Evolutionary conservation across 2,888 invertebrate genomes (phyloP).

Genomic region (Philereme transversata): DNA sequence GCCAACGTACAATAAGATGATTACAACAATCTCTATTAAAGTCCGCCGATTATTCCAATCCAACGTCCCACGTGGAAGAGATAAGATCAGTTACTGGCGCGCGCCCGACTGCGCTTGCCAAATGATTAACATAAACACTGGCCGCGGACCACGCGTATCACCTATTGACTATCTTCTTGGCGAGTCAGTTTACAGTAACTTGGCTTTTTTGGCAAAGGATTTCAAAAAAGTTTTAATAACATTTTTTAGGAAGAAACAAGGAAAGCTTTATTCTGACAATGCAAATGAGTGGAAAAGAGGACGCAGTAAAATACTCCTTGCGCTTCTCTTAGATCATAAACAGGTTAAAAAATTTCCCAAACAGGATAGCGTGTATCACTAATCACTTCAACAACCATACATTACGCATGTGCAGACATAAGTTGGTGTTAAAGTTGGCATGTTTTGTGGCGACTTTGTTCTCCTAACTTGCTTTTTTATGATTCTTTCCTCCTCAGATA

Average conservation of each 20-base stretch:
- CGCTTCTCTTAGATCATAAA: neutral
- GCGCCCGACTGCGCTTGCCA: constrained; percentile 20
- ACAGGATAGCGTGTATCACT: no score
- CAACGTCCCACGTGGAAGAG: neutral
- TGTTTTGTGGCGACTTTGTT: no score
- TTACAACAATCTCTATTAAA: neutral
- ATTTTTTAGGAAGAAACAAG: no score
- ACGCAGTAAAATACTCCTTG: neutral
- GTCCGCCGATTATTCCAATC: neutral
- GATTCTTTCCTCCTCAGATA: no score
- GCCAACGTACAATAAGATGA: no score
- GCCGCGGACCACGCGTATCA: constrained; percentile 17
- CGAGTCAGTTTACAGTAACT: neutral
- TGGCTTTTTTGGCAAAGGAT: neutral
- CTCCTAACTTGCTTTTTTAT: no score
- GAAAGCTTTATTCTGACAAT: no score
- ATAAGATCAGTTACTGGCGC: constrained; percentile 16
- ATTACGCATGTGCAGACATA: no score
- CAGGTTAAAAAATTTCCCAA: no score
- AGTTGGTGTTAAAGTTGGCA: no score
- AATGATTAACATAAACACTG: constrained; percentile 20
- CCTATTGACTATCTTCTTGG: constrained; percentile 20
- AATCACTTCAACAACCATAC: no score
- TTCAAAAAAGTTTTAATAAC: neutral
- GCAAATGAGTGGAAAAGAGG: neutral